Percentiles rank a stretch among this genome's conserved stretches.
Evolutionary conservation across 2,113 vertebrate species (phyloP).

Genomic region (Tragelaphus strepsiceros): DNA sequence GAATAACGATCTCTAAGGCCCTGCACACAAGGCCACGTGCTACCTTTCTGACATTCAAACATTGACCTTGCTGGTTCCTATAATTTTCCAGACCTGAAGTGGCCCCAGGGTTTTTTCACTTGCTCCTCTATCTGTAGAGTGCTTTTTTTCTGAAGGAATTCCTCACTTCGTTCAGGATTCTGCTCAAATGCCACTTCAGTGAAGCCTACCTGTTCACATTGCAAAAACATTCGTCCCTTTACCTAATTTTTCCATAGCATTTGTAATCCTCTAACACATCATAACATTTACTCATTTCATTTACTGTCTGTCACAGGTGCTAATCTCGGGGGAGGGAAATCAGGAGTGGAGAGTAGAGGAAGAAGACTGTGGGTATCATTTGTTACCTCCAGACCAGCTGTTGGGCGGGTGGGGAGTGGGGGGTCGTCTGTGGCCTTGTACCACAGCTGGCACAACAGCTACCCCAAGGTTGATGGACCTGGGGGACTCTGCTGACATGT

Average conservation of each 20-base stretch:
- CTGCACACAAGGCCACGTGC: neutral
- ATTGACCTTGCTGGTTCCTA: neutral
- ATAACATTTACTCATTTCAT: neutral
- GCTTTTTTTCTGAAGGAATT: neutral
- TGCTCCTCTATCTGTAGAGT: neutral
- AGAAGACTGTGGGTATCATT: neutral
- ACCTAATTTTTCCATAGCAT: neutral
- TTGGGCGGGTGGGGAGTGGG: accelerated
- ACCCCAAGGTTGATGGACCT: neutral
- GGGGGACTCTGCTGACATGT: neutral
- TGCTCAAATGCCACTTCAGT: neutral
- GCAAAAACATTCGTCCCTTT: neutral
- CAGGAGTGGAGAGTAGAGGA: neutral
- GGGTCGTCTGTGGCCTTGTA: neutral
- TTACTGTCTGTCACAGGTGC: neutral
- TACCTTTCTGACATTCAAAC: neutral
- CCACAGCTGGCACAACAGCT: neutral
- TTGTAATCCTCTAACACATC: neutral
- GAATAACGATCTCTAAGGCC: neutral
- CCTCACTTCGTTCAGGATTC: neutral
- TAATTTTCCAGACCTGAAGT: neutral
- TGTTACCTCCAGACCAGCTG: neutral
- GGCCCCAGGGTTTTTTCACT: neutral
- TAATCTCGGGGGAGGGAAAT: neutral
- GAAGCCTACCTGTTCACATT: neutral